phyloP scores from a whole-genome alignment of 2,797 vertebrate species.

The Pangasius macronema region DNA sequence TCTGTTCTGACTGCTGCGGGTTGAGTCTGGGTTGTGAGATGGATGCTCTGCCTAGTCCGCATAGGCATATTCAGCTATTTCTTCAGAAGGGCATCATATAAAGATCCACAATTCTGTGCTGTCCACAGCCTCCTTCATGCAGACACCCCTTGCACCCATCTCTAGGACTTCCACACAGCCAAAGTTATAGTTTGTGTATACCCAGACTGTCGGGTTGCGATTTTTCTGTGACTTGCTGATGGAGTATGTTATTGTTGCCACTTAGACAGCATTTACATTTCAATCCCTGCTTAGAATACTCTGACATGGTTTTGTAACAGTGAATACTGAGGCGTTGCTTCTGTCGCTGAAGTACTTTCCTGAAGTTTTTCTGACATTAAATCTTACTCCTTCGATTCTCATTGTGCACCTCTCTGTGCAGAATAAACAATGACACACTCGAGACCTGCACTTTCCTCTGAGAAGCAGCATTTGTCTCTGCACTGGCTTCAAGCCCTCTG shows the following conservation, averaged over 20 bases:
- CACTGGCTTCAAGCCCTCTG: conserved; percentile 9
- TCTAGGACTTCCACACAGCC: neutral
- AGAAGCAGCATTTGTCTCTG: conserved; percentile 45
- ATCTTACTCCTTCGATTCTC: neutral
- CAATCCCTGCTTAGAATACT: conserved; percentile 34
- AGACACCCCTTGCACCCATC: neutral
- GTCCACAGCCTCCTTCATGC: conserved; percentile 1
- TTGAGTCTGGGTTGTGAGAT: conserved; percentile 19
- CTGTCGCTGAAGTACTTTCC: conserved; percentile 12
- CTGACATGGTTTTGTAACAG: conserved; percentile 48
- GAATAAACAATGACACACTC: conserved; percentile 36
- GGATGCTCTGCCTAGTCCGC: conserved; percentile 54
- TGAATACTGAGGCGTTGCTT: conserved; percentile 64
- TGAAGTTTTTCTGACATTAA: conserved; percentile 6
- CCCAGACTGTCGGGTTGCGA: conserved; percentile 17
- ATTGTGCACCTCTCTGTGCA: neutral
- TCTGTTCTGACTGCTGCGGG: conserved; percentile 29
- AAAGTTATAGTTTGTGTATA: conserved; percentile 35
- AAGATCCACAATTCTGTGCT: neutral
- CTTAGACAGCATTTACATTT: conserved; percentile 33
- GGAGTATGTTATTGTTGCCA: conserved; percentile 36
- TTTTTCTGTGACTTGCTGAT: conserved; percentile 33
- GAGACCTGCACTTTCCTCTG: conserved; percentile 37
- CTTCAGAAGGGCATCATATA: neutral
- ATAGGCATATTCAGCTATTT: conserved; percentile 1